Percentiles rank a stretch among this genome's conserved stretches.
Evolutionary conservation across 1,140 invertebrate species (phyloP).

Genomic region (Ectropis grisescens): DNA sequence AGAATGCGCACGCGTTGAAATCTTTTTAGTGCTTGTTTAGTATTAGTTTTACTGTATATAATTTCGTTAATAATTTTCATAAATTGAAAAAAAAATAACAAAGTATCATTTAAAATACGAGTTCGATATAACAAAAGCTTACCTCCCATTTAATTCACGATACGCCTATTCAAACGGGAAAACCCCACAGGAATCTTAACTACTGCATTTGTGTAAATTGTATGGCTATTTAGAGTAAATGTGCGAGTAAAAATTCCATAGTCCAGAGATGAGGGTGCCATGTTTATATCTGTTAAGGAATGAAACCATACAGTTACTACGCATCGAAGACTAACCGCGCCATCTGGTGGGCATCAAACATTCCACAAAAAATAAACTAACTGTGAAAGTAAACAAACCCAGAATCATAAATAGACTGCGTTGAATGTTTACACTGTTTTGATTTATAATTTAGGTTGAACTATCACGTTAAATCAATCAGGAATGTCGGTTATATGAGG

Average conservation of each 20-base stretch:
- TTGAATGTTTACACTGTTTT: conserved; percentile 13
- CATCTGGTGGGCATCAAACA: conserved; percentile 61
- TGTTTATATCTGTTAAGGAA: conserved; percentile 50
- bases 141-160: too few relatives aligned
- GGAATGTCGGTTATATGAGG: too few relatives aligned
- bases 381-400: conserved; percentile 55
- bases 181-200: conserved; percentile 40
- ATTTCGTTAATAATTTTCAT: too few relatives aligned
- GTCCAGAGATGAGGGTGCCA: conserved; percentile 36
- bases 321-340: conserved; percentile 38
- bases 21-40: too few relatives aligned
- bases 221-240: conserved; percentile 32
- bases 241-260: conserved; percentile 54
- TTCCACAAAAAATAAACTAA: conserved; percentile 58
- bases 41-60: too few relatives aligned
- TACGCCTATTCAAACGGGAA: conserved; percentile 18
- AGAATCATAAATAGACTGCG: conserved; percentile 42
- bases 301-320: conserved; percentile 32
- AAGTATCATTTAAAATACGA: too few relatives aligned
- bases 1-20: too few relatives aligned
- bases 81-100: too few relatives aligned
- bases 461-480: too few relatives aligned
- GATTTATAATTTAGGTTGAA: too few relatives aligned
- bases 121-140: too few relatives aligned
- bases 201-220: conserved; percentile 35